Base-by-base conservation (phyloP, 1,140 invertebrate species). In the Drosophila littoralis region DNA sequence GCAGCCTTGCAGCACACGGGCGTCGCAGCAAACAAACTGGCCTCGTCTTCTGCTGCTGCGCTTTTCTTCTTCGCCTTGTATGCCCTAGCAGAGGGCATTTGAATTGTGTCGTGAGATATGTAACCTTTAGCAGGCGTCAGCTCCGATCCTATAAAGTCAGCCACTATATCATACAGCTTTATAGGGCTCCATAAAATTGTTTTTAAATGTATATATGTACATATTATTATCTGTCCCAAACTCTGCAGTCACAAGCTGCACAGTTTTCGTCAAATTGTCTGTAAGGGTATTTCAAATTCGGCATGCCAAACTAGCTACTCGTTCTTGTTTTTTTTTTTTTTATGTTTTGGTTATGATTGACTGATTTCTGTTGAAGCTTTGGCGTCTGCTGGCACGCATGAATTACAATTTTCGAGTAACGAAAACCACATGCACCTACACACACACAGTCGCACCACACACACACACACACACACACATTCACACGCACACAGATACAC, bases 291-390 rank as follows among this genome's bases (percentile, higher is more conserved):
- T 22, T 36, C 6, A 13, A 35, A 36, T 42, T 48, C 54, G 54
- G 7, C 15, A 5, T 40, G 10, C 9, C 12, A 22, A 15, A 10
- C 9, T 1, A 28, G 2, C 6, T 32, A 9, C n/a, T 51, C 12
- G 43, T 50, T 57, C 45, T 74, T 74, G 12, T 48, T 45, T 55
- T 9, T 52, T 60, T 54, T 46, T 45, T 84, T 83, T 77, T 22
- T 22, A 1, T 22, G n/a, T 22, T 22, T 88, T 65, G 83, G 84
- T 89, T 89, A 89, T 89, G 84, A 84, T 84, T 89, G 84, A 89
- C 80, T 89, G 84, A 89, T 79, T 89, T 89, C 84, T 89, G 85
- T 84, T 89, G 84, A 89, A 89, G 81, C 84, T 89, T 89, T 89
- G 84, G 84, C 84, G 84, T 89, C 84, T 89, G 75, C 77, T 78